phyloP scores from a whole-genome alignment of 2,888 invertebrate species.

The Callyntrura guangdongensis region DNA sequence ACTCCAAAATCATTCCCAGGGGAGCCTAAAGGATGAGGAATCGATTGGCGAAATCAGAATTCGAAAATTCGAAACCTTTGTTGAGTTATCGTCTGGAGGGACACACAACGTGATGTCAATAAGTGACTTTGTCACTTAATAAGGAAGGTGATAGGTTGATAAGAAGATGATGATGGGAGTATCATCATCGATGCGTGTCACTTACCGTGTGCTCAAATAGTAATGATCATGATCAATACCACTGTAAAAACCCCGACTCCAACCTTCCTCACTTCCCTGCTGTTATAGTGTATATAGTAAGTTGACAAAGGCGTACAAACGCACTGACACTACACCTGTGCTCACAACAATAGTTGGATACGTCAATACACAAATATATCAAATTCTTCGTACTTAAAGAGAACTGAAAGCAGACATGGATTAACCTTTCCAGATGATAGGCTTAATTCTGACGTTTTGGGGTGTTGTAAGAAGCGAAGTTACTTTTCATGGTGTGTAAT shows the following conservation, averaged over 20 bases:
- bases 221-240: not conserved
- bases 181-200: constrained; percentile 2
- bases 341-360: not conserved
- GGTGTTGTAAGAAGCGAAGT: not conserved
- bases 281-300: not conserved
- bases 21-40: too few relatives aligned
- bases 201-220: not conserved
- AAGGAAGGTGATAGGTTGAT: constrained; percentile 7
- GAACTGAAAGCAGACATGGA: constrained; percentile 18
- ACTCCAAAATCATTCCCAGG: too few relatives aligned
- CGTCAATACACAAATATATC: constrained; percentile 2
- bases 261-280: not conserved
- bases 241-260: not conserved
- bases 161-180: not conserved
- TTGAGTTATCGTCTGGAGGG: too few relatives aligned
- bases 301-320: not conserved
- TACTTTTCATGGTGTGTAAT: not conserved
- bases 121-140: too few relatives aligned
- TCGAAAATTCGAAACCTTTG: too few relatives aligned
- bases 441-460: constrained; percentile 2
- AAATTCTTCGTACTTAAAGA: not conserved
- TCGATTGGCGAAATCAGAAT: too few relatives aligned
- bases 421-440: constrained; percentile 35
- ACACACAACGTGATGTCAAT: too few relatives aligned
- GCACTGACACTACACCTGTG: not conserved